These are phyloP conservation scores for Hipposideros armiger DNA, from an alignment of 2,113 vertebrate genomes.

Conservation along the genomic window DNA sequence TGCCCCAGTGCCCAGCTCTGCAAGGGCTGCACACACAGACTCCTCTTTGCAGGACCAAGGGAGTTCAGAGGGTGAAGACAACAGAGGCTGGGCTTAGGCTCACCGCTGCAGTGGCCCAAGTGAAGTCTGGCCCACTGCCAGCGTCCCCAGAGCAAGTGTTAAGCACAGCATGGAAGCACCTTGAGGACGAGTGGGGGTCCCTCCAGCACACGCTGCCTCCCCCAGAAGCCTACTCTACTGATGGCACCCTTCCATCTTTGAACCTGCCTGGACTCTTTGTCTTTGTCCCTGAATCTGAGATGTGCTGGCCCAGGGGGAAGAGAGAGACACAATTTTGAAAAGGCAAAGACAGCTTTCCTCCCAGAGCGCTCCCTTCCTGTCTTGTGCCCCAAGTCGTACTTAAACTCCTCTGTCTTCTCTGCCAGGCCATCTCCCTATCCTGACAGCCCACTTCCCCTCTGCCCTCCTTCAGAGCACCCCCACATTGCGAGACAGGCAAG, in stretches of 20 bases:
- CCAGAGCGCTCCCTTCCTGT: neutral
- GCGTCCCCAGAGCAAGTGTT: neutral
- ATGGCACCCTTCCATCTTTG: neutral
- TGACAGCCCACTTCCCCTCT: neutral
- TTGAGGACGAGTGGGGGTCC: neutral
- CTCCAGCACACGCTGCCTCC: rapidly evolving
- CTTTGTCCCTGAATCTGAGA: neutral
- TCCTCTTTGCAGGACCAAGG: neutral
- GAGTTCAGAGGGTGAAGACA: neutral
- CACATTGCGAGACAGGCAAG: neutral
- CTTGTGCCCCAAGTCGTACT: neutral
- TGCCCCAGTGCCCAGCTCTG: neutral
- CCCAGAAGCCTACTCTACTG: neutral
- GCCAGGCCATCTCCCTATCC: neutral
- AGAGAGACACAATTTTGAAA: neutral
- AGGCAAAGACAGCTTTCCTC: neutral
- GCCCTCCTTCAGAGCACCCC: neutral
- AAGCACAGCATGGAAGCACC: neutral
- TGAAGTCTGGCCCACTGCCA: neutral
- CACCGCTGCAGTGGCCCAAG: rapidly evolving
- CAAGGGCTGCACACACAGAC: neutral
- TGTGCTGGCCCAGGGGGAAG: neutral
- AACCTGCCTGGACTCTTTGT: neutral
- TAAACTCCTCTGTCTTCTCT: neutral
- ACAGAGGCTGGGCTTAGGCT: neutral